Evolutionary conservation across 2,888 invertebrate species (phyloP), one percentile per base, ranked within the genome.

Genomic region (Sphecodes monilicornis): DNA sequence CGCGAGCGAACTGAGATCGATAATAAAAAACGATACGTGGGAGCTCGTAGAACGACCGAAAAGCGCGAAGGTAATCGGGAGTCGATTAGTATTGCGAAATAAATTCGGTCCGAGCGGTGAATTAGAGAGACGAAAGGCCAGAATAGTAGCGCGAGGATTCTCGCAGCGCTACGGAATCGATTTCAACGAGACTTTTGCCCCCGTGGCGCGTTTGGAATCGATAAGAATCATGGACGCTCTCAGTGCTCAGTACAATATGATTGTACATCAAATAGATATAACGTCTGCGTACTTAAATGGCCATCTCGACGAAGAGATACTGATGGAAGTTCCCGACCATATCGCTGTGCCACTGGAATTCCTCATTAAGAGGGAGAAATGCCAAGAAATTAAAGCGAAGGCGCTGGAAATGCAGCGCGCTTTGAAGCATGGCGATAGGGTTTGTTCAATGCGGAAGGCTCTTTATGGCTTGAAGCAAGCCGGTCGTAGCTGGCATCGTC

Each of bases 401-500:
- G 11, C n/a, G n/a, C n/a, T 57, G 36, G 39, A 54, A 57, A 73
- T 73, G 73, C 57, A 10, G 39, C 57, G 57, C 13, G 46, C 10
- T n/a, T 39, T 73, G 13, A 26, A 29, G 36, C n/a, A 43, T 10
- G 46, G 46, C 13, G 32, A 29, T 29, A 70, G 46, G n/a, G 70
- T 43, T 18, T 70, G 70, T 70, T 26, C 6, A 4, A 43, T 60
- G 60, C 57, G 41, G 26, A 74, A 41, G 16, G 39, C 73, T 3
- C 39, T 60, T 22, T 74, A 74, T 29, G 73, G 60, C 16, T 29
- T 74, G 39, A 74, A 74, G 16, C 60, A 74, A 60, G 60, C 73
- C 10, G 73, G 73, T 22, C 73, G 73, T 41, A 60, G 60, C n/a
- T 74, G 73, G 60, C 41, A 74, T 74, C 60, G 60, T 60, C 39